phyloP scores from a whole-genome alignment of 2,797 vertebrate genomes.

The Gymnocypris eckloni region DNA sequence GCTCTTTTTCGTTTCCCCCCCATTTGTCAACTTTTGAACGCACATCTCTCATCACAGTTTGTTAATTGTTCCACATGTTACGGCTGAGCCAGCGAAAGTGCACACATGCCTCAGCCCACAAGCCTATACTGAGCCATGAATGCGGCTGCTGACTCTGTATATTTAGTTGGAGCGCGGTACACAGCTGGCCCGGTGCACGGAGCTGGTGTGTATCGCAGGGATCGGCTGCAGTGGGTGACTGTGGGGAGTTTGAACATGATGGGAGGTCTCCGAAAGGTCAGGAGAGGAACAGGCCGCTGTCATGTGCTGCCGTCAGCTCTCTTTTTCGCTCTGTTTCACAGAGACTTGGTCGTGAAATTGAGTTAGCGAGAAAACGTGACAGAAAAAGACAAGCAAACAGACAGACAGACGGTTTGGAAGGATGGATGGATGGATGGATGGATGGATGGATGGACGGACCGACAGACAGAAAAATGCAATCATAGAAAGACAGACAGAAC shows the following conservation, averaged over 20 bases:
- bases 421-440: background rate
- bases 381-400: background rate
- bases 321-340: background rate
- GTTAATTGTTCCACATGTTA: slow-evolving; percentile 48
- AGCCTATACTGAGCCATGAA: slow-evolving; percentile 15
- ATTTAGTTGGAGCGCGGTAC: slow-evolving; percentile 17
- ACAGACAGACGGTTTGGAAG: background rate
- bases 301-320: slow-evolving; percentile 8
- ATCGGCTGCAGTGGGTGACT: background rate
- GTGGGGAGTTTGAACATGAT: slow-evolving; percentile 38
- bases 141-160: slow-evolving; percentile 39
- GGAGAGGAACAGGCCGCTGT: background rate
- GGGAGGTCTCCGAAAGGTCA: slow-evolving; percentile 18
- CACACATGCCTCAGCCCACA: background rate
- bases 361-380: background rate
- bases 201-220: background rate
- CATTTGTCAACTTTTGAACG: slow-evolving; percentile 37
- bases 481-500: accelerated
- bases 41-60: slow-evolving; percentile 46
- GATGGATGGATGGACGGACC: background rate
- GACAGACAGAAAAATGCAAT: background rate
- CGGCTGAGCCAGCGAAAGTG: slow-evolving; percentile 39
- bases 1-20: slow-evolving; percentile 27
- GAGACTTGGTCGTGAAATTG: background rate
- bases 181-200: background rate